Evolutionary conservation across 2,113 vertebrate genomes (phyloP), one percentile per base, ranked within the genome.

Genomic region (Anarhynchus alexandrinus): DNA sequence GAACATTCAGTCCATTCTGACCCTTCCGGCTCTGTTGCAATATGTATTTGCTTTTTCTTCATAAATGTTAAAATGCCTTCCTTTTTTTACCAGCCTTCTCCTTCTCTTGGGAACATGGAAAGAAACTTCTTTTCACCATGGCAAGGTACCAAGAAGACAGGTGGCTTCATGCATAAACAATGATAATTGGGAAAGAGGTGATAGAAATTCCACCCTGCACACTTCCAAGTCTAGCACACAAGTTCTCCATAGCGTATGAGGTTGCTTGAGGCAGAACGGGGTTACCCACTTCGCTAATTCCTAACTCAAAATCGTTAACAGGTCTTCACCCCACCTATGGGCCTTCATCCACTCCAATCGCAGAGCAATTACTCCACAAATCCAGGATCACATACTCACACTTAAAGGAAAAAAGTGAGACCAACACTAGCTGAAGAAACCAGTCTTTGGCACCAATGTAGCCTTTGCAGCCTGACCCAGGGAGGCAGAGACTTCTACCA

Each of bases 1-100:
- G 96, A 97, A 97, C 94, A 96, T 97, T 97, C 93, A 97, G 96
- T 97, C 91, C 96, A 86, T 93, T 95, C 94, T 92, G 89, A 72
- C 93, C 91, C 79, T 97, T 93, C 93, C 59, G 43, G 89, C 58
- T 88, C 94, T 94, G 94, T 95, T 96, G 94, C 82, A 94, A 96
- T 94, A 94, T 52, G 70, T 82, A 94, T 85, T 96, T 91, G 34
- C 70, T 93, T 95, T 96, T 96, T 92, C 93, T 96, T 94, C 88
- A 59, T 94, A 85, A 97, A 96, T 32, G 79, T 85, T 87, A 97
- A 81, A 88, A 93, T 66, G 82, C 66, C 30, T 91, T 86, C 42
- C 3, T n/a, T 43, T 76, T 93, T 78, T 88, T 15, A 76, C 83
- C 80, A 86, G 77, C 67, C 32, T 83, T 81, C 72, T 91, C 62